A percentile compares a stretch with the other conserved stretches of the same genome.
Evolutionary conservation across 2,797 vertebrate genomes (phyloP).

Genomic region (Cirrhinus molitorella): DNA sequence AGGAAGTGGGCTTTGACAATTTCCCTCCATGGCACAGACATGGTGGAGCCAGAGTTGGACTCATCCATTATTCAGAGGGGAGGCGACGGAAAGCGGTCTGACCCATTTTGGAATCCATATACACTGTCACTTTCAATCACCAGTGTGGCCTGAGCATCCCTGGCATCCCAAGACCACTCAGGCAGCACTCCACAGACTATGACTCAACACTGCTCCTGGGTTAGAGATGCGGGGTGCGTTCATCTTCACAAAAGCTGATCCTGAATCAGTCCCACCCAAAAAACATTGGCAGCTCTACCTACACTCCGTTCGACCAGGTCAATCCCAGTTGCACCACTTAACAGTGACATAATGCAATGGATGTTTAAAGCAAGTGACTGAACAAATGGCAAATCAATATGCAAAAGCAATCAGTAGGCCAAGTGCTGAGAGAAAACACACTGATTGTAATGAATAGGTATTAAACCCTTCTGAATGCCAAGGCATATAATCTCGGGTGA

Average conservation of each 20-base stretch:
- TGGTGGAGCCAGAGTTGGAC: conserved; percentile 47
- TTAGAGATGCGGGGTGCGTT: background rate
- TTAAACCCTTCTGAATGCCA: conserved; percentile 61
- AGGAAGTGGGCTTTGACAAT: conserved; percentile 45
- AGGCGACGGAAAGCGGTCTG: conserved; percentile 53
- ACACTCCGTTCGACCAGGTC: conserved; percentile 31
- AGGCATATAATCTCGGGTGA: conserved; percentile 57
- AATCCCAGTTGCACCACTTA: conserved; percentile 45
- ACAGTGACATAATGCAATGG: conserved; percentile 38
- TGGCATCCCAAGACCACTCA: conserved; percentile 44
- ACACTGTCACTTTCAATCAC: conserved; percentile 61
- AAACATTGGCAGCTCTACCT: background rate
- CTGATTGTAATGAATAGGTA: conserved; percentile 63
- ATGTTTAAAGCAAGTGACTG: conserved; percentile 20
- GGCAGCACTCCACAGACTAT: conserved; percentile 26
- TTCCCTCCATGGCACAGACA: conserved; percentile 43
- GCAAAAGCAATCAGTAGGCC: conserved; percentile 59
- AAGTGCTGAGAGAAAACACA: conserved; percentile 59
- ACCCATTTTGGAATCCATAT: conserved; percentile 60
- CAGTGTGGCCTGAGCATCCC: conserved; percentile 42
- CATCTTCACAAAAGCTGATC: conserved; percentile 25
- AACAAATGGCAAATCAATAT: conserved; percentile 57
- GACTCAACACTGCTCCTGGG: conserved; percentile 31
- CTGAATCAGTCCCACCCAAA: conserved; percentile 17
- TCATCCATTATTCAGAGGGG: conserved; percentile 61